These are phyloP conservation scores for Centropus unirufus DNA, from an alignment of 2,113 vertebrate species.

Conservation along the genomic window DNA sequence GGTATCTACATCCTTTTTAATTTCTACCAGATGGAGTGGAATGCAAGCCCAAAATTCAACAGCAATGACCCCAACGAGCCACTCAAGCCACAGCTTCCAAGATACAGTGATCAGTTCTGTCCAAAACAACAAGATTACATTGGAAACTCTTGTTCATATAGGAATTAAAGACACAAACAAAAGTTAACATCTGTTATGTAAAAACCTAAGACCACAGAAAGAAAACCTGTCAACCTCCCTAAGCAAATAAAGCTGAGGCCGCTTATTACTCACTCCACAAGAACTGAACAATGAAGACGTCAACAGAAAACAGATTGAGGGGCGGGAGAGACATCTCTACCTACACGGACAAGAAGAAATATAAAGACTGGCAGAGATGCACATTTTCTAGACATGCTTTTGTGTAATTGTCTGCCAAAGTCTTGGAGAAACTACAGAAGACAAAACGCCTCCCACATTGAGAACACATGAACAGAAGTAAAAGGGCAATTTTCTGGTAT, in stretches of 20 bases:
- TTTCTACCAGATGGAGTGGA: not conserved
- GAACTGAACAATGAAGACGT: not conserved
- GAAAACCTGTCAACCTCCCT: not conserved
- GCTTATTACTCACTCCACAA: not conserved
- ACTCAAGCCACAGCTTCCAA: not conserved
- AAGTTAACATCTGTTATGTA: not conserved
- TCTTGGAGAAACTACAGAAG: not conserved
- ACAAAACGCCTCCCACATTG: not conserved
- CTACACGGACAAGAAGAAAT: not conserved
- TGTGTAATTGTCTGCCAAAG: not conserved
- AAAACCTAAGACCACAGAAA: not conserved
- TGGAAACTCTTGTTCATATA: not conserved
- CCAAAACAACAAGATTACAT: not conserved
- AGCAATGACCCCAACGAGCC: rapidly evolving
- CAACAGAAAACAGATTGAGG: not conserved
- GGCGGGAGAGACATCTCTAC: not conserved
- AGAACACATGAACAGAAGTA: not conserved
- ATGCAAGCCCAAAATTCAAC: not conserved
- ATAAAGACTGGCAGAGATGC: not conserved
- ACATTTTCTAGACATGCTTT: not conserved
- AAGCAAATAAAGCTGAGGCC: not conserved
- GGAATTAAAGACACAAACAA: not conserved
- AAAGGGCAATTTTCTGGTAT: not conserved
- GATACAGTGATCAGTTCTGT: not conserved
- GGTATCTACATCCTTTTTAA: not conserved